Percentiles rank a stretch among this genome's conserved stretches.
Evolutionary conservation across 2,888 invertebrate genomes (phyloP).

Genomic region (Cephus spinipes): DNA sequence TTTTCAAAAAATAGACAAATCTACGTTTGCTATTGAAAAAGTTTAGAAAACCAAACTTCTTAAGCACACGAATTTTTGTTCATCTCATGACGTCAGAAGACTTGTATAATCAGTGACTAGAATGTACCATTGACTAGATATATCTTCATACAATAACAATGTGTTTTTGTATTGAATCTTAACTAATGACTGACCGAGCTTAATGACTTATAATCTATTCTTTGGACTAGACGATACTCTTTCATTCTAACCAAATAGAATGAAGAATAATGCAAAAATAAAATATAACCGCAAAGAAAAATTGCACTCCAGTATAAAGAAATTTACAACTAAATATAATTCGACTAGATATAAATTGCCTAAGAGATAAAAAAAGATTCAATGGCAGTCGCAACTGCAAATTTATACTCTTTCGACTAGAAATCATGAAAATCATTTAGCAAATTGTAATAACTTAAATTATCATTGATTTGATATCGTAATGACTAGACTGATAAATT

Average conservation of each 20-base stretch:
- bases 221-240: slow-evolving; percentile 61
- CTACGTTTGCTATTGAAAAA: not conserved
- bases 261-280: slow-evolving; percentile 48
- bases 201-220: slow-evolving; percentile 26
- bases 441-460: not conserved
- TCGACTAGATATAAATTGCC: not conserved
- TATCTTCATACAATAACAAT: not conserved
- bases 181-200: not conserved
- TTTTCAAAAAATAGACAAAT: not conserved
- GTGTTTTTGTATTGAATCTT: not conserved
- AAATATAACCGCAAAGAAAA: slow-evolving; percentile 39
- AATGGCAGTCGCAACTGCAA: not conserved
- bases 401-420: not conserved
- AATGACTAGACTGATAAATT: not conserved
- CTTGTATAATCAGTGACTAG: not conserved
- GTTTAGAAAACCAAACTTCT: not conserved
- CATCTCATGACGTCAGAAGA: not conserved
- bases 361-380: not conserved
- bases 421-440: not conserved
- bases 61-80: not conserved
- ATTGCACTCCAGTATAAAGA: slow-evolving; percentile 11
- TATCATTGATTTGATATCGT: not conserved
- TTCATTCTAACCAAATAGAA: slow-evolving; percentile 50
- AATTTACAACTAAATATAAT: not conserved
- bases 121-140: slow-evolving; percentile 1